phyloP scores from a whole-genome alignment of 2,797 vertebrate species.

The Xenopus petersii region DNA sequence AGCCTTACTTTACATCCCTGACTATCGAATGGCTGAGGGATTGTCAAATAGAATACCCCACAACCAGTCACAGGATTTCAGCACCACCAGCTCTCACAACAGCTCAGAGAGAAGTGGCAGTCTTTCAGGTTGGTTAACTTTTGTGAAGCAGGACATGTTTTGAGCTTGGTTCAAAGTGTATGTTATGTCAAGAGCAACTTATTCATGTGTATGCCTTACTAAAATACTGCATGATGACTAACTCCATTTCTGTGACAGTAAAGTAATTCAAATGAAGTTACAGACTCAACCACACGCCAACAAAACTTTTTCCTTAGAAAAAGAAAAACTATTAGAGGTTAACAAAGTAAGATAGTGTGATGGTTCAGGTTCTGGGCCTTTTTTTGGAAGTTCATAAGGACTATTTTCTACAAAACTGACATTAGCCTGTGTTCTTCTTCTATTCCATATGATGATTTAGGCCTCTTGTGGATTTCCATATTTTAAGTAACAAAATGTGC shows the following conservation, averaged over 20 bases:
- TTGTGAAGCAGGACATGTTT: conserved; percentile 61
- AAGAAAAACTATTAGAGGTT: no score
- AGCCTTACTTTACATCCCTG: conserved; percentile 99
- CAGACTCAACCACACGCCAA: no score
- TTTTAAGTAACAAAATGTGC: no score
- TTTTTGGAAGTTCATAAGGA: no score
- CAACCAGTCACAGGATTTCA: conserved; percentile 99
- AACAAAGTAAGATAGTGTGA: no score
- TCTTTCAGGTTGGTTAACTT: conserved; percentile 95
- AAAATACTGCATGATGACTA: conserved; percentile 28
- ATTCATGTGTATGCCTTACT: conserved; percentile 16
- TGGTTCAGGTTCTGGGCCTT: no score
- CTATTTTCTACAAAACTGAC: no score
- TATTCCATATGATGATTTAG: no score
- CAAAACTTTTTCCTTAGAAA: no score
- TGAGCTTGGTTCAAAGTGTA: conserved; percentile 52
- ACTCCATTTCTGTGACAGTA: background rate
- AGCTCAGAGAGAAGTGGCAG: conserved; percentile 99
- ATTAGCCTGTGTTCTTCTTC: no score
- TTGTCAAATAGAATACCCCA: conserved; percentile 99
- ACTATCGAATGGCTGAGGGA: conserved; percentile 99
- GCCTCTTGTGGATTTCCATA: no score
- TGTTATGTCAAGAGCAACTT: conserved; percentile 6
- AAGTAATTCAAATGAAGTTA: no score
- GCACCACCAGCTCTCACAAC: conserved; percentile 99